Base-by-base conservation (phyloP, 2,797 vertebrate genomes). In the Allobates femoralis region DNA sequence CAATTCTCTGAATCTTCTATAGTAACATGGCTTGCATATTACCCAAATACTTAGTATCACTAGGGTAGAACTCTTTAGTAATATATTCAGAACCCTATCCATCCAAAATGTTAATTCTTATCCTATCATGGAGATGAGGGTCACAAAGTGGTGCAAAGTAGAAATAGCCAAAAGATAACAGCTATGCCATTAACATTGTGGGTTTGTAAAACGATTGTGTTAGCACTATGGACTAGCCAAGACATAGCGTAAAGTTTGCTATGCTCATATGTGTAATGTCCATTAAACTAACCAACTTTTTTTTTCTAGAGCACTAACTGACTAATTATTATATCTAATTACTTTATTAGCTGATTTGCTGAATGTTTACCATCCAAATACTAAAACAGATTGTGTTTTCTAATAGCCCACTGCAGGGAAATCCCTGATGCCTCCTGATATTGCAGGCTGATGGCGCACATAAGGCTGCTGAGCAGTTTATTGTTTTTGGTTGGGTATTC, bases 271-370 rank as follows among this genome's bases (percentile, higher is more conserved):
- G 41, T 46, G 26, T 62, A 62, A n/a, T 12, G 10, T 16, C 60
- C 12, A 62, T 62, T 62, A 62, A n/a, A 11, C 23, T 62, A 28
- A 62, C 60, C n/a, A 62, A n/a, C 60, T 62, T 41, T 23, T 71
- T 41, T 41, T 37, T 28, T 21, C 28, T 46, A 41, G 7, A 73
- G 23, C 34, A n/a, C 69, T 6, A 23, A 73, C 21, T 18, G 10
- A 37, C 32, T 46, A 73, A 73, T 73, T 46, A 73, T 73, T 73
- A 73, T 46, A 73, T 73, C 11, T 73, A 46, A 46, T 73, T n/a
- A 73, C 37, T n/a, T 73, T 73, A 46, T 41, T 21, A 73, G 37
- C 37, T 26, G 23, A n/a, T 73, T 37, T 73, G 37, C 69, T 73
- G 67, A 71, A 41, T 41, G 21, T 46, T 73, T 46, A 14, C 37